A percentile compares a stretch with the other conserved stretches of the same genome.
These are phyloP conservation scores for Diploscapter pachys DNA, from an alignment of 1,140 invertebrate genomes.

Conservation along the genomic window DNA sequence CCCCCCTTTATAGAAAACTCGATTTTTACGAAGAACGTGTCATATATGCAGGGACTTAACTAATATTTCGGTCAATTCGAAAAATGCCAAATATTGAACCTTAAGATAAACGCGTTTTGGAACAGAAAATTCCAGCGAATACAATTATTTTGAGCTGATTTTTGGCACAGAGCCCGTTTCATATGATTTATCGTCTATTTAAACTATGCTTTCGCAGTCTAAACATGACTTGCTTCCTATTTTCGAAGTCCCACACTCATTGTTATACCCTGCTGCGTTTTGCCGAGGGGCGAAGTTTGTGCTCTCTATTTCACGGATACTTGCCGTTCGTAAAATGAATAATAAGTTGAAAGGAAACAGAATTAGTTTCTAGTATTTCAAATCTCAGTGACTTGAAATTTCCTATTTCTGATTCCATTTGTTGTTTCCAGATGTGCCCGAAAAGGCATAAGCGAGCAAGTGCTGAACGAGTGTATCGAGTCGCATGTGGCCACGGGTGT, in stretches of 20 bases:
- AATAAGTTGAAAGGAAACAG: constrained; percentile 4
- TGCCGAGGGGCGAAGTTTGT: background rate
- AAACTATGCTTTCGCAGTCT: background rate
- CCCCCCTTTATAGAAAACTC: too few relatives aligned
- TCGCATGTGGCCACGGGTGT: constrained; percentile 35
- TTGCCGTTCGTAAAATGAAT: background rate
- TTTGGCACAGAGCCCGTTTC: too few relatives aligned
- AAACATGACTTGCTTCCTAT: background rate
- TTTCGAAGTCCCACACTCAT: too few relatives aligned
- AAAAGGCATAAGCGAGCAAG: constrained; percentile 41
- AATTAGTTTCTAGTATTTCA: constrained; percentile 8
- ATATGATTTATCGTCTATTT: background rate
- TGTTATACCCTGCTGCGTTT: too few relatives aligned
- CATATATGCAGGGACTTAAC: too few relatives aligned
- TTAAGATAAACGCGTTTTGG: too few relatives aligned
- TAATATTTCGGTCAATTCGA: too few relatives aligned
- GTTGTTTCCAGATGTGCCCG: constrained; percentile 37
- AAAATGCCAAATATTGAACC: too few relatives aligned
- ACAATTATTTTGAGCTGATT: too few relatives aligned
- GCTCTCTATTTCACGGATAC: background rate
- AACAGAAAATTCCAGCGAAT: too few relatives aligned
- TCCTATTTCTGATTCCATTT: constrained; percentile 41
- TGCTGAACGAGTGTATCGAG: constrained; percentile 40
- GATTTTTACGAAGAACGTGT: too few relatives aligned
- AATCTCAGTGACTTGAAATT: background rate